These are phyloP conservation scores for Lipophrys pholis DNA, from an alignment of 2,113 vertebrate genomes.

Conservation along the genomic window DNA sequence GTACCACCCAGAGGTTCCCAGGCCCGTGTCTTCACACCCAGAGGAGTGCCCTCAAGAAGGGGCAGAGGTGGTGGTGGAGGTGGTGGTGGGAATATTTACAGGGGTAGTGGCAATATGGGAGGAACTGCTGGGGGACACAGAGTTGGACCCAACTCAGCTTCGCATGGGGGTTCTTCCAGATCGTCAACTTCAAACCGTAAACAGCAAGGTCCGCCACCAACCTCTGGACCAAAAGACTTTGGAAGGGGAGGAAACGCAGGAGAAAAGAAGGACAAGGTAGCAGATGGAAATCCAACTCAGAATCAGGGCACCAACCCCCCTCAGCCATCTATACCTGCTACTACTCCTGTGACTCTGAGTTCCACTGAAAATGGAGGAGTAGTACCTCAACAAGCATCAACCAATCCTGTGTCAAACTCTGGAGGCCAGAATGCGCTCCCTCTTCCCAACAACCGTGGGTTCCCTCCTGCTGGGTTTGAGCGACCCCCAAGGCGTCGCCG, in stretches of 20 bases:
- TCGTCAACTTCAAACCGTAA: slow-evolving; percentile 73
- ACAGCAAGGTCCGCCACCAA: slow-evolving; percentile 72
- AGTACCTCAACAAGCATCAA: slow-evolving; percentile 54
- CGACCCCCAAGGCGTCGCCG: slow-evolving; percentile 86
- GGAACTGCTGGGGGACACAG: slow-evolving; percentile 76
- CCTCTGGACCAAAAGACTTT: slow-evolving; percentile 72
- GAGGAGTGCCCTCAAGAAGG: slow-evolving; percentile 90
- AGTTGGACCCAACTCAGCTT: slow-evolving; percentile 67
- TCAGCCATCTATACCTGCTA: slow-evolving; percentile 45
- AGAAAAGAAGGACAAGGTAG: slow-evolving; percentile 83
- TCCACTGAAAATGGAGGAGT: slow-evolving; percentile 76
- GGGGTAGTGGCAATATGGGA: slow-evolving; percentile 68
- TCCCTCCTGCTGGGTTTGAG: slow-evolving; percentile 80
- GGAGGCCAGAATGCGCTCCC: slow-evolving; percentile 62
- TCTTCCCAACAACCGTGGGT: slow-evolving; percentile 60
- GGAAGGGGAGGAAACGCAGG: slow-evolving; percentile 63
- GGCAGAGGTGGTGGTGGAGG: slow-evolving; percentile 88
- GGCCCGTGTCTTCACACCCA: slow-evolving; percentile 91
- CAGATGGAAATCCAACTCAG: slow-evolving; percentile 67
- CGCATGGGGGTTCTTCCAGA: slow-evolving; percentile 78
- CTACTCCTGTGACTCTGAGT: slow-evolving; percentile 37
- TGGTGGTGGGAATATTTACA: slow-evolving; percentile 77
- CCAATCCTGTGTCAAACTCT: slow-evolving; percentile 65
- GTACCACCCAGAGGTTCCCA: slow-evolving; percentile 77
- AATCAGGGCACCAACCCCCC: slow-evolving; percentile 71